Conservation (phyloP, 1,140 invertebrate genomes). For the Drosophila gunungcola region DNA sequence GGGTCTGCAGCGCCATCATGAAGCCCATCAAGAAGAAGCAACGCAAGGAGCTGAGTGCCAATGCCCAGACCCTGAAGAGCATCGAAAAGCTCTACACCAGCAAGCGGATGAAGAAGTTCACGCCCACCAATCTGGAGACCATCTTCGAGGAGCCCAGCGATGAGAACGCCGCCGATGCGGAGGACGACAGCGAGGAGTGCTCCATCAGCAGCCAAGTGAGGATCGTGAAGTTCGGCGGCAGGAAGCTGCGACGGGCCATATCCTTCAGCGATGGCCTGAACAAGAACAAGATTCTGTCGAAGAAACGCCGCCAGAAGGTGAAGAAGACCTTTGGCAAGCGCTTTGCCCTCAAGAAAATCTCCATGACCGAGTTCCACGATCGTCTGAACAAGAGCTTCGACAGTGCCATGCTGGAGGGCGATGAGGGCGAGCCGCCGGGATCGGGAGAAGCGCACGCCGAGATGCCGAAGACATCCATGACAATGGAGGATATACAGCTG, state of each 20-base stretch:
- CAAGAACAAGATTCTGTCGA: constrained; percentile 70
- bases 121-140: constrained; percentile 72
- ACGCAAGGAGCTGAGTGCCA: constrained; percentile 58
- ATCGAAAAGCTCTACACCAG: constrained; percentile 78
- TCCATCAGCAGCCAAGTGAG: constrained; percentile 59
- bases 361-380: constrained; percentile 74
- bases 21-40: constrained; percentile 64
- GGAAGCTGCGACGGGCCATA: constrained; percentile 66
- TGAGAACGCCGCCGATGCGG: constrained; percentile 63
- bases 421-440: constrained; percentile 30
- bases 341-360: constrained; percentile 67
- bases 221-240: constrained; percentile 65
- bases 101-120: constrained; percentile 74
- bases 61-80: constrained; percentile 64
- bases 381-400: constrained; percentile 76
- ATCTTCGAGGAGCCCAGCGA: constrained; percentile 80
- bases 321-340: constrained; percentile 78
- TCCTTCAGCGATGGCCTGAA: constrained; percentile 76
- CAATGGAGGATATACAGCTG: constrained; percentile 73
- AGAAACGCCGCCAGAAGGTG: constrained; percentile 75
- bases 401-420: constrained; percentile 67
- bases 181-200: constrained; percentile 62
- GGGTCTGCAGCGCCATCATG: constrained; percentile 70
- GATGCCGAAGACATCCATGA: constrained; percentile 18
- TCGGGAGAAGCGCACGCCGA: not conserved